Evolutionary conservation across 2,888 invertebrate genomes (phyloP).

Genomic region (Germaria angustata): DNA sequence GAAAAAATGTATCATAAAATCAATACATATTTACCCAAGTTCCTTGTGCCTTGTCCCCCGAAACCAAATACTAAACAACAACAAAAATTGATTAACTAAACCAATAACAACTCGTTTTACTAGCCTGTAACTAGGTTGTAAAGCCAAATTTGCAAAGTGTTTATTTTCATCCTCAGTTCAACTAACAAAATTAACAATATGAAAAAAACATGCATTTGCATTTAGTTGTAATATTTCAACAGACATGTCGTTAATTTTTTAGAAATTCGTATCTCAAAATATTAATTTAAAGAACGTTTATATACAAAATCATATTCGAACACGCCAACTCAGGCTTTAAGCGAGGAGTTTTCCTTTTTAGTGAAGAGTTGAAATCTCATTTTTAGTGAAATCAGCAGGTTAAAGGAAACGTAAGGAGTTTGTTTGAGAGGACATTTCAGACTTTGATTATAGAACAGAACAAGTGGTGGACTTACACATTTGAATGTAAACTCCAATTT

Average conservation of each 20-base stretch:
- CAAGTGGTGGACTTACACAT: slow-evolving; percentile 73
- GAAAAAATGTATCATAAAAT: too few species aligned
- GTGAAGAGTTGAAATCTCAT: too few species aligned
- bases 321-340: slow-evolving; percentile 28
- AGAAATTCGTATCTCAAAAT: slow-evolving; percentile 79
- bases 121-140: slow-evolving; percentile 80
- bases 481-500: slow-evolving; percentile 76
- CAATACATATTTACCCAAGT: neutral
- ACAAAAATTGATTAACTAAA: slow-evolving; percentile 16
- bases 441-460: slow-evolving; percentile 42
- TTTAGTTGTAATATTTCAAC: slow-evolving; percentile 64
- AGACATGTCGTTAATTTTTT: slow-evolving; percentile 76
- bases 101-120: slow-evolving; percentile 78
- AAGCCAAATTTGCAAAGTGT: slow-evolving; percentile 77
- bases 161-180: slow-evolving; percentile 48
- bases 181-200: slow-evolving; percentile 37
- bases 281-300: slow-evolving; percentile 14
- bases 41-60: neutral
- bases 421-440: neutral
- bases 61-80: neutral
- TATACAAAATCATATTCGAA: slow-evolving; percentile 8
- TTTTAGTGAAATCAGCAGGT: slow-evolving; percentile 7
- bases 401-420: neutral
- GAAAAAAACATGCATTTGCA: slow-evolving; percentile 65
- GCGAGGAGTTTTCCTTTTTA: slow-evolving; percentile 23